These are phyloP conservation scores for Ditula angustiorana DNA, from an alignment of 2,888 invertebrate species.

Conservation along the genomic window DNA sequence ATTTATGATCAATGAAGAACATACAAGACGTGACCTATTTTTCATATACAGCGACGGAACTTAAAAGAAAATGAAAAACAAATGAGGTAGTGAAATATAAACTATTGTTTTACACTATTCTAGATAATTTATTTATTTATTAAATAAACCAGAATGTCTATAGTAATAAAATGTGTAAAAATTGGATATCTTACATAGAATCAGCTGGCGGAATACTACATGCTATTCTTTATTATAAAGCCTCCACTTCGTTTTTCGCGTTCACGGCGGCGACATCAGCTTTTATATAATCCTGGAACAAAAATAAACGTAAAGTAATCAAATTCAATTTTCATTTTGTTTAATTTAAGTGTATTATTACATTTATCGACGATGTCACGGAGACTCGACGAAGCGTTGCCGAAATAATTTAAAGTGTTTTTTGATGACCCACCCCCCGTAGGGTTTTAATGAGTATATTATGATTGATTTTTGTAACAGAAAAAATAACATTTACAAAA, in stretches of 20 bases:
- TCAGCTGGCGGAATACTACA: conserved; percentile 37
- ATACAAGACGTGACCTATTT: conserved; percentile 35
- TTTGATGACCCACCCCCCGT: too few species aligned
- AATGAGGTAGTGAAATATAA: conserved; percentile 16
- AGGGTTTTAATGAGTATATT: too few species aligned
- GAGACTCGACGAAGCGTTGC: too few species aligned
- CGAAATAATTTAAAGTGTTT: too few species aligned
- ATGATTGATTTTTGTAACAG: too few species aligned
- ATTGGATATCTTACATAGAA: conserved; percentile 32
- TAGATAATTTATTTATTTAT: conserved; percentile 40
- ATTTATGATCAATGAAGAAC: conserved; percentile 39
- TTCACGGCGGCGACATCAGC: conserved; percentile 55
- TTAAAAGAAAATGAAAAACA: conserved; percentile 15
- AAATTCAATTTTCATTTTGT: background rate
- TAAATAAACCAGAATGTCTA: conserved; percentile 30
- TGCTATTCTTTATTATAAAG: conserved; percentile 56
- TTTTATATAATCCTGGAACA: conserved; percentile 71
- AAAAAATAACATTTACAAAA: too few species aligned
- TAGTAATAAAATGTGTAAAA: conserved; percentile 38
- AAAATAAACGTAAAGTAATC: conserved; percentile 36
- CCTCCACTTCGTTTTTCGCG: conserved; percentile 69
- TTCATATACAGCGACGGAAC: background rate
- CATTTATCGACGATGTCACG: background rate
- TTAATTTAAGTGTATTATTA: background rate
- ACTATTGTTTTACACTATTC: conserved; percentile 23